Percentiles rank a stretch among this genome's conserved stretches.
These are phyloP conservation scores for Autographa gamma DNA, from an alignment of 2,888 invertebrate species.

Conservation along the genomic window DNA sequence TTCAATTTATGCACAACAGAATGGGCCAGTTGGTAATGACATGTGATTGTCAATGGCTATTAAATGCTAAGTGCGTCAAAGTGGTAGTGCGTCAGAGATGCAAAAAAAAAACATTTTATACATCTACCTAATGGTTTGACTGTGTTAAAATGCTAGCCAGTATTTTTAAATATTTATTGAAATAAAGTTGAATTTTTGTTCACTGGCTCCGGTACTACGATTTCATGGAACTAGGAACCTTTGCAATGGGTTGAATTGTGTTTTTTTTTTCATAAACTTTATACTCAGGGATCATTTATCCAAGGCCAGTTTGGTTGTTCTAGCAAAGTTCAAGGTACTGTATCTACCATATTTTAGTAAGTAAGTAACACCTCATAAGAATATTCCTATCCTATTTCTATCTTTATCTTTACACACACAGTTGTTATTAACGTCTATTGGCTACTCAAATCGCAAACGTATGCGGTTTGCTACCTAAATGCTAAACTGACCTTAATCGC, in stretches of 20 bases:
- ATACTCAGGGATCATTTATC: too few species aligned
- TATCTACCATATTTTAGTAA: too few species aligned
- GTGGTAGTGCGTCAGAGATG: conserved; percentile 38
- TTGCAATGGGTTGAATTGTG: too few species aligned
- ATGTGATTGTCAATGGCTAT: conserved; percentile 59
- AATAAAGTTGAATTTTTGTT: not conserved
- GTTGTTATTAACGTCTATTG: not conserved
- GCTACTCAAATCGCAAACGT: not conserved
- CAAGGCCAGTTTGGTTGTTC: too few species aligned
- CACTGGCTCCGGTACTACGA: not conserved
- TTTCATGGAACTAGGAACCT: not conserved
- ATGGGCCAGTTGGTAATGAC: conserved; percentile 54
- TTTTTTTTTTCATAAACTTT: too few species aligned
- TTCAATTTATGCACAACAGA: conserved; percentile 54
- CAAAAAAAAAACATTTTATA: conserved; percentile 55
- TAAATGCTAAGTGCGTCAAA: conserved; percentile 58
- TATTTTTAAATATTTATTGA: not conserved
- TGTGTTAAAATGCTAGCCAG: not conserved
- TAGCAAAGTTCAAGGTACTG: too few species aligned
- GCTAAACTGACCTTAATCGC: not conserved
- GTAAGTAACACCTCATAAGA: too few species aligned
- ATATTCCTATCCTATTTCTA: too few species aligned
- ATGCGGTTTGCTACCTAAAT: not conserved
- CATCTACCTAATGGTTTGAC: conserved; percentile 12
- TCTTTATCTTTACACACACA: not conserved